Percentiles rank a stretch among this genome's conserved stretches.
These are phyloP conservation scores for Papilio polytes DNA, from an alignment of 1,140 invertebrate genomes.

Conservation along the genomic window DNA sequence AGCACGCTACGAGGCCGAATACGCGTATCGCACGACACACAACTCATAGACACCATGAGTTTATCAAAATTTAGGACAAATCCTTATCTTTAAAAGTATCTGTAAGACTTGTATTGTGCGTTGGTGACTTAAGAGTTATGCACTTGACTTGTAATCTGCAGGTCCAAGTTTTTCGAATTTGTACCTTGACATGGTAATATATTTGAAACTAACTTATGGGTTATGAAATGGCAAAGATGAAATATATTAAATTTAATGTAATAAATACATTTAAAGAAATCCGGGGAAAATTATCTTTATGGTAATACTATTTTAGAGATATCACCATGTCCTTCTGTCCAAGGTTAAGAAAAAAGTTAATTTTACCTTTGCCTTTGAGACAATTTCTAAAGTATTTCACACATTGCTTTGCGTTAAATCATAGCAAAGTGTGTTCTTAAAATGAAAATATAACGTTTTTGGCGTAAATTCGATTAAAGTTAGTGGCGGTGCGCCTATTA, in stretches of 20 bases:
- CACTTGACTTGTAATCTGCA: too few relatives aligned
- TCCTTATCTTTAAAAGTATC: background rate
- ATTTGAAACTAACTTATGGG: too few relatives aligned
- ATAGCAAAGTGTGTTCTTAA: background rate
- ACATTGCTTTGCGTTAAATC: background rate
- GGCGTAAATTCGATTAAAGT: too few relatives aligned
- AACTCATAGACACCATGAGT: slow-evolving; percentile 22
- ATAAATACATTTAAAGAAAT: background rate
- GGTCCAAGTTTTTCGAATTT: too few relatives aligned
- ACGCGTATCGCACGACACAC: slow-evolving; percentile 42
- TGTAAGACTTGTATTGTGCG: background rate
- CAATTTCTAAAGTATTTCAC: slow-evolving; percentile 18
- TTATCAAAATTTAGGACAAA: background rate
- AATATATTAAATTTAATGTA: background rate
- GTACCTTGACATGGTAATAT: too few relatives aligned
- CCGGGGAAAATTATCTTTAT: background rate
- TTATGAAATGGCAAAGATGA: too few relatives aligned
- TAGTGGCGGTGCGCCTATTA: too few relatives aligned
- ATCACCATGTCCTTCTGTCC: slow-evolving; percentile 41
- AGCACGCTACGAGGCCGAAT: slow-evolving; percentile 41
- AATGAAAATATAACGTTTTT: background rate
- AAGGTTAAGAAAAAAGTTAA: slow-evolving; percentile 41
- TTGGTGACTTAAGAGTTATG: too few relatives aligned
- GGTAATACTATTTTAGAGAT: slow-evolving; percentile 25
- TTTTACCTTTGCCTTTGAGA: background rate